Conservation (phyloP, 2,113 vertebrate species). For the Notiomystis cincta region DNA sequence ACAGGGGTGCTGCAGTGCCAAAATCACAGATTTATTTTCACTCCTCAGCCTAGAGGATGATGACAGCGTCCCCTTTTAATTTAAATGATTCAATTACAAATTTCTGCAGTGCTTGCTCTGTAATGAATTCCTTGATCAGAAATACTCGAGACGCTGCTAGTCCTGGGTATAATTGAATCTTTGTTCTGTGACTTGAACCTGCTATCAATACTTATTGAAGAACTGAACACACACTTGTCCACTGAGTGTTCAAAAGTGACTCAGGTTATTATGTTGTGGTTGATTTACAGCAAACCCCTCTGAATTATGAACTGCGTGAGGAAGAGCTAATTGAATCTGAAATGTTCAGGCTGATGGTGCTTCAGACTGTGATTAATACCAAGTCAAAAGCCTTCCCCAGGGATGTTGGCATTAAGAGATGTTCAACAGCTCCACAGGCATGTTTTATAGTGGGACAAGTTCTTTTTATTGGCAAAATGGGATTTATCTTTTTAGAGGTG, state of each 20-base stretch:
- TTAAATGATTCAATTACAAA: not conserved
- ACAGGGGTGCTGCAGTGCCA: not conserved
- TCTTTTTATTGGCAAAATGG: not conserved
- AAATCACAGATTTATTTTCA: not conserved
- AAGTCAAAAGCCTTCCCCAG: not conserved
- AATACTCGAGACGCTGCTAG: not conserved
- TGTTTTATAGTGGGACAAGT: not conserved
- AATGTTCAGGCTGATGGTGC: not conserved
- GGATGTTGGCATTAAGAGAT: not conserved
- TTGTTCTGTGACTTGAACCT: constrained; percentile 5
- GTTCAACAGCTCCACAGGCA: not conserved
- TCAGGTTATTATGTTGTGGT: constrained; percentile 26
- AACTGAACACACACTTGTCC: not conserved
- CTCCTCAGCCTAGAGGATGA: not conserved
- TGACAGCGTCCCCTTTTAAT: not conserved
- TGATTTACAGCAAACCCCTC: constrained; percentile 30
- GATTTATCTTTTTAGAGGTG: not conserved
- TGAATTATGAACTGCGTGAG: not conserved
- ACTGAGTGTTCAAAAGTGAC: constrained; percentile 6
- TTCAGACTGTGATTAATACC: not conserved
- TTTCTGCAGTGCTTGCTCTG: not conserved
- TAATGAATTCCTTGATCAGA: not conserved
- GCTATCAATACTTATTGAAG: constrained; percentile 34
- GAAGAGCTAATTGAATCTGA: constrained; percentile 42
- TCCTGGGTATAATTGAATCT: constrained; percentile 8